Conservation (phyloP, 2,797 vertebrate species). For the Sebastes kiyomatsui region DNA sequence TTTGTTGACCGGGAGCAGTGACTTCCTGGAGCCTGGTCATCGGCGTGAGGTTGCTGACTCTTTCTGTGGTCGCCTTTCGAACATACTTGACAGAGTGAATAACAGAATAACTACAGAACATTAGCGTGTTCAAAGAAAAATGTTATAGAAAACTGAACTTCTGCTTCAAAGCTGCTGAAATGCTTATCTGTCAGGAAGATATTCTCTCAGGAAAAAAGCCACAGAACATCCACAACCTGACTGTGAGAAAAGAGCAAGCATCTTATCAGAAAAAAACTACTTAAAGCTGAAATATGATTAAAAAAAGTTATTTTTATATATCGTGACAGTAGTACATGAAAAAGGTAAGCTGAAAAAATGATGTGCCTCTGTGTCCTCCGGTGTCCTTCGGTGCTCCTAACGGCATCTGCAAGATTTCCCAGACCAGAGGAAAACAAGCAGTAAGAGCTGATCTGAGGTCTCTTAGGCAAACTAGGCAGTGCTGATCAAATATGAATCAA, state of each 20-base stretch:
- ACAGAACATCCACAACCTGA: background rate
- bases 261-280: background rate
- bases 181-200: background rate
- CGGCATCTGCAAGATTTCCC: no score
- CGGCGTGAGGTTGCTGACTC: slow-evolving; percentile 17
- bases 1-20: background rate
- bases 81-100: slow-evolving; percentile 14
- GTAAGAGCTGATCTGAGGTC: no score
- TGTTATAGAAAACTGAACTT: background rate
- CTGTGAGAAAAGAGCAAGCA: background rate
- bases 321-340: no score
- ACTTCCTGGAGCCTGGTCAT: background rate
- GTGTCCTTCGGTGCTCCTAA: no score
- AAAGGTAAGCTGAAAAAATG: no score
- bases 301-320: no score
- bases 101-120: slow-evolving; percentile 1
- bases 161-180: background rate
- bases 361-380: no score
- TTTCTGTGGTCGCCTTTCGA: slow-evolving; percentile 2
- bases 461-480: no score
- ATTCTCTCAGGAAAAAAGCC: background rate
- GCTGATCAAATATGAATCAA: no score
- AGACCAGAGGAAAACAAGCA: no score
- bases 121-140: background rate
- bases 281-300: background rate